Evolutionary conservation across 2,113 vertebrate species (phyloP), one percentile per base, ranked within the genome.

Genomic region (Hyaena hyaena): DNA sequence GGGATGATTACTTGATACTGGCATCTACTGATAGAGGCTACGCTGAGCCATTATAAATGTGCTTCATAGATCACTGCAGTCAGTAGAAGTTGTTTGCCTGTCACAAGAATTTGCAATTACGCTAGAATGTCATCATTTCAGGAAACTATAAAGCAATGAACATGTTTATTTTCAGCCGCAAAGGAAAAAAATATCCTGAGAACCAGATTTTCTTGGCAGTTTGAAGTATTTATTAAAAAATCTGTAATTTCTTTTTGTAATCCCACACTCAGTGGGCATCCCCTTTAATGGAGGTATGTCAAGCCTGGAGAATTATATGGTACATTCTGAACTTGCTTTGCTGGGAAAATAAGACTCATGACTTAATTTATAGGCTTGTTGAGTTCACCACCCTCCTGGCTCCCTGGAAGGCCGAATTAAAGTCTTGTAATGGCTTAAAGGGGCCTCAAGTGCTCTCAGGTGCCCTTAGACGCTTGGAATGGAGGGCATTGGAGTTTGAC

Each of bases 161-260:
- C 93, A 96, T 97, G 93, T 93, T 97, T 97, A 94, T 86, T 98
- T 97, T 97, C 88, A 97, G 74, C 97, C 95, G 84, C 95, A 96
- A 93, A 89, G 80, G 80, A 77, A 95, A 97, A 95, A 95, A 97
- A 95, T 88, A 91, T 83, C 97, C 90, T 92, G 96, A 96, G 97
- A 97, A 97, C 93, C 79, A 92, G 91, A 97, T 96, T 96, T 94
- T 93, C 92, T 95, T 94, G 91, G 97, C 88, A 97, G 93, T 95
- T 87, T 94, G 93, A 97, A 69, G 77, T 79, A 96, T 96, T 98
- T 98, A 96, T 98, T 98, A 98, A 95, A 97, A 97, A 97, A 96
- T 97, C 71, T 97, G 35, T 94, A 82, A 84, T 96, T 97, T 97
- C 74, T 96, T 92, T 84, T 66, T 92, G 80, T 92, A 95, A 97